Conservation (phyloP, 53 echinoderm and acorn worm species). For the Hippasteria phrygiana region DNA sequence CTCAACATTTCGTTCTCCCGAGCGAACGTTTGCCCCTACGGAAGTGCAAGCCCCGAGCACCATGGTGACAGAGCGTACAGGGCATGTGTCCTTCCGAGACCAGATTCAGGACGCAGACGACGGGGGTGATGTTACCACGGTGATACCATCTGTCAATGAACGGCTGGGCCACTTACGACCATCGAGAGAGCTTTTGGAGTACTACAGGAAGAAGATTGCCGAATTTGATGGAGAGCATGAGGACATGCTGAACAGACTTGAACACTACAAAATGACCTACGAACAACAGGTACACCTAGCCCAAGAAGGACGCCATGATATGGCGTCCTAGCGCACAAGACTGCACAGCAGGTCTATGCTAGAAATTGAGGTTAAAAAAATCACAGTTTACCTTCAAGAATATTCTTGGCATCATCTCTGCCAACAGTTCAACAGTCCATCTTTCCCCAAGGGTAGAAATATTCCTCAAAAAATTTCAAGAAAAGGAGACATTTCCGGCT, state of each 20-base stretch:
- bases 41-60: background rate
- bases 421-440: no score
- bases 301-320: no score
- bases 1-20: constrained; percentile 4
- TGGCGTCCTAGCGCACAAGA: no score
- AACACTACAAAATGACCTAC: constrained; percentile 96
- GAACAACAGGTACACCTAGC: constrained; percentile 87
- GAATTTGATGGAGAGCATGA: constrained; percentile 99
- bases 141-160: constrained; percentile 92
- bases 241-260: constrained; percentile 92
- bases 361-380: no score
- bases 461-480: no score
- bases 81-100: constrained; percentile 46
- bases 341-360: no score
- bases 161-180: constrained; percentile 92
- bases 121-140: constrained; percentile 51
- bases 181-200: constrained; percentile 96
- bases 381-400: no score
- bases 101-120: constrained; percentile 34
- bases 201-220: constrained; percentile 96
- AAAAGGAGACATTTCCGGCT: no score
- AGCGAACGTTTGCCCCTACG: constrained; percentile 19
- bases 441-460: no score
- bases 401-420: no score
- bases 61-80: constrained; percentile 13